Evolutionary conservation across 35 echinoderm and acorn worm species (phyloP), one percentile per base, ranked within the genome.

Genomic region (Hemicentrotus pulcherrimus): DNA sequence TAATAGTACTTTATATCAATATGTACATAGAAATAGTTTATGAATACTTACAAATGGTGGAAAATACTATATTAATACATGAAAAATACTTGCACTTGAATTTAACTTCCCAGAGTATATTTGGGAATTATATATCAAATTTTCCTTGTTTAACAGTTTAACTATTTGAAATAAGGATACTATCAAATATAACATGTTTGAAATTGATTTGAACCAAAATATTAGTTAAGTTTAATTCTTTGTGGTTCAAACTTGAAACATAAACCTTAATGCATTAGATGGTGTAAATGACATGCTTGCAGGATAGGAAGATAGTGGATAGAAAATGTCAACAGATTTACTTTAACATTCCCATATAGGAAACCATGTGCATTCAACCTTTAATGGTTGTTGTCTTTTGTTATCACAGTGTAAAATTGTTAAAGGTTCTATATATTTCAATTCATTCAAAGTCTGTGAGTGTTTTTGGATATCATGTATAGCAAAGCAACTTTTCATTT

Each of bases 1-100:
- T 93, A 50, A 93, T 93, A 93, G 91, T 93, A 93, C 91, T 93
- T 58, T 11, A 50, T 93, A 93, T 50, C 22, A 46, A 48, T 58
- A 93, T 31, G 46, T 31, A 93, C n/a, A 93, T 47, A 93, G 30
- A 48, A 48, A 24, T 48, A 31, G 30, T 46, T 50, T 47, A 93
- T 93, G 48, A 50, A 47, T 93, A 58, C 45, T 93, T 31, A 58
- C 32, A 93, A 58, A 31, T 55, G 14, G 41, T 48, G 28, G 46
- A 58, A 93, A 93, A 93, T 41, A 93, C 45, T 24, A 18, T 31
- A 28, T 32, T 55, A 58, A 58, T 50, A 93, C 30, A 93, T 58
- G n/a, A 91, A 91, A 91, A 31, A 58, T 47, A 47, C 30, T 93
- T 93, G 30, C 91, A 90, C 32, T 47, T 50, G 19, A 50, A 50